Evolutionary conservation across 2,797 vertebrate genomes (phyloP).

Genomic region (Tarsius wallacei): DNA sequence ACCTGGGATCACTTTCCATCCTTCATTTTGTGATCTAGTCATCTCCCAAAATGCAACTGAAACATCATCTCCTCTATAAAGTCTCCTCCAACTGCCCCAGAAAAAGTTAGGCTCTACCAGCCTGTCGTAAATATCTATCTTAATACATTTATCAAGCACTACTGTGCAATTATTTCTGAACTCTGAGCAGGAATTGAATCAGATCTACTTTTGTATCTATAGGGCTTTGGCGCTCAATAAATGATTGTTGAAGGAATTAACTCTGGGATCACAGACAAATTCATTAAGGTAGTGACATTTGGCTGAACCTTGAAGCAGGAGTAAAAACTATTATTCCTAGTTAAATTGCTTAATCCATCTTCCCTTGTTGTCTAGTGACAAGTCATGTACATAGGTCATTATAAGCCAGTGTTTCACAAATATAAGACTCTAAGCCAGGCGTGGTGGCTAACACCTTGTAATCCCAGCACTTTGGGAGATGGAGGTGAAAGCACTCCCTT

Average conservation of each 20-base stretch:
- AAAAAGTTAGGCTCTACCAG: not conserved
- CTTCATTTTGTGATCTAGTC: not conserved
- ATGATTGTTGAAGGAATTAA: slow-evolving; percentile 22
- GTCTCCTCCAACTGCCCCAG: not conserved
- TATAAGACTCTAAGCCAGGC: not conserved
- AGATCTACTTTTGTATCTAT: not conserved
- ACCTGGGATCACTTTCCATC: not conserved
- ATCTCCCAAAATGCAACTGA: not conserved
- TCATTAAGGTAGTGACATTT: slow-evolving; percentile 23
- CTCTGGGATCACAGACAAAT: slow-evolving; percentile 11
- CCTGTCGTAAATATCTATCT: not conserved
- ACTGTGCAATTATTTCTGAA: slow-evolving; percentile 13
- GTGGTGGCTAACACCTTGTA: no score
- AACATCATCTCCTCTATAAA: not conserved
- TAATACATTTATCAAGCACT: not conserved
- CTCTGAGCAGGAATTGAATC: not conserved
- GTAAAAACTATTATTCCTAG: not conserved
- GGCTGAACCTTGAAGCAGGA: slow-evolving; percentile 6
- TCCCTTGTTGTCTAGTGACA: not conserved
- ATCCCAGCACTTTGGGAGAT: no score
- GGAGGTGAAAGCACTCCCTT: no score
- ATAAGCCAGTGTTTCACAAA: slow-evolving; percentile 34
- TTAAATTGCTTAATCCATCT: slow-evolving; percentile 57
- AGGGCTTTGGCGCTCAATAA: not conserved
- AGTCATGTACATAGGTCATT: not conserved